A percentile compares a stretch with the other conserved stretches of the same genome.
Conservation (phyloP, 2,888 invertebrate genomes). For the Willowsia nigromaculata region DNA sequence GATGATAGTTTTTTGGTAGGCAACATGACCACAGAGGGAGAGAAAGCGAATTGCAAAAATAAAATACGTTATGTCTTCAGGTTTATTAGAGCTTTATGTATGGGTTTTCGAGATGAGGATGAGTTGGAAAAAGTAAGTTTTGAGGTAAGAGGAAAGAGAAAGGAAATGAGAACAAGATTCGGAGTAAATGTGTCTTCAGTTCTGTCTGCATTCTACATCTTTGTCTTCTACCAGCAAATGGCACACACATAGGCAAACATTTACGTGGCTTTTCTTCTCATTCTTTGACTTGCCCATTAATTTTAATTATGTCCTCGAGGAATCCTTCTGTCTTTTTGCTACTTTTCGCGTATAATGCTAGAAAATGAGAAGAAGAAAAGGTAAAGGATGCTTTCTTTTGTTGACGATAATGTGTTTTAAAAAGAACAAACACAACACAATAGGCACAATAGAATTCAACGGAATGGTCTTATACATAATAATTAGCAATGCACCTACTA, state of each 20-base stretch:
- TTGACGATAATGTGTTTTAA: no score
- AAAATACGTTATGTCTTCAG: not conserved
- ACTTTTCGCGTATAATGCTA: not conserved
- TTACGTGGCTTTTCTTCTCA: not conserved
- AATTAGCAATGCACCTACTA: no score
- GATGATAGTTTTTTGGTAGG: constrained; percentile 16
- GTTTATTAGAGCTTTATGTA: not conserved
- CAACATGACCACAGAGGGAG: not conserved
- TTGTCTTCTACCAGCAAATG: not conserved
- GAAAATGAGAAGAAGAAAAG: not conserved
- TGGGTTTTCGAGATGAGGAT: not conserved
- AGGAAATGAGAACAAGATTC: constrained; percentile 15
- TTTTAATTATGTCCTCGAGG: constrained; percentile 59
- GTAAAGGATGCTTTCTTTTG: not conserved
- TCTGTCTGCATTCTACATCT: not conserved
- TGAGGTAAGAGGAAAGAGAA: not conserved
- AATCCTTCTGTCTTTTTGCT: constrained; percentile 4
- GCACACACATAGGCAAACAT: constrained; percentile 6
- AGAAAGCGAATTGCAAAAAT: not conserved
- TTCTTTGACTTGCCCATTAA: constrained; percentile 24
- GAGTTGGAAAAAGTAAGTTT: not conserved
- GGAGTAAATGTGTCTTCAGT: not conserved
- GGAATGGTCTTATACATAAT: no score
- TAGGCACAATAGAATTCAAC: not conserved
- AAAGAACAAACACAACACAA: no score